Percentiles rank a stretch among this genome's conserved stretches.
These are phyloP conservation scores for Brachypterus glaber DNA, from an alignment of 2,888 invertebrate genomes.

Conservation along the genomic window DNA sequence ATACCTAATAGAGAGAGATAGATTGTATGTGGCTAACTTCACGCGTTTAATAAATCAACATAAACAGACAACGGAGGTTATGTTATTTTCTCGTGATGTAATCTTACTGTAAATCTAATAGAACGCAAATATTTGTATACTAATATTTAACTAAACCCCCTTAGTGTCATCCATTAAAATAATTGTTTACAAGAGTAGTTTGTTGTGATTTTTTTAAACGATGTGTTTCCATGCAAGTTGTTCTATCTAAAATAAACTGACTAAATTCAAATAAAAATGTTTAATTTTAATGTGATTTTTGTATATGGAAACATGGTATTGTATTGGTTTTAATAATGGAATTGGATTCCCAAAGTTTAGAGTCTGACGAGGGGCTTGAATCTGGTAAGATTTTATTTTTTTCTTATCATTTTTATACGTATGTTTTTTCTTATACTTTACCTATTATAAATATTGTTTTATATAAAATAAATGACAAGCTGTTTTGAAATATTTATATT, in stretches of 20 bases:
- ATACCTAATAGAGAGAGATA: too few relatives aligned
- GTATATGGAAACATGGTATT: conserved; percentile 14
- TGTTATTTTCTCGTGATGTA: conserved; percentile 25
- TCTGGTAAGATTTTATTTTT: conserved; percentile 24
- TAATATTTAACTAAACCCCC: conserved; percentile 19
- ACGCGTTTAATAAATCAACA: conserved; percentile 18
- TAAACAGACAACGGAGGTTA: conserved; percentile 23
- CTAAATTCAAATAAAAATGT: conserved; percentile 13
- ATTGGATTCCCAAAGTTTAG: conserved; percentile 32
- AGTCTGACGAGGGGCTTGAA: conserved; percentile 34
- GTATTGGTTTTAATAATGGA: conserved; percentile 27
- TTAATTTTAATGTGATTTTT: conserved; percentile 13
- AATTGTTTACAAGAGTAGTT: conserved; percentile 12
- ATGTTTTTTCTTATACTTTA: too few relatives aligned
- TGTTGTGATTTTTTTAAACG: too few relatives aligned
- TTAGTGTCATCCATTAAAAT: conserved; percentile 6
- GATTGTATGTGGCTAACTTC: conserved; percentile 5
- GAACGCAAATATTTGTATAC: conserved; percentile 26
- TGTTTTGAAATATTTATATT: too few relatives aligned
- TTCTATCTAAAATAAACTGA: too few relatives aligned
- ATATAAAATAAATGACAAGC: too few relatives aligned
- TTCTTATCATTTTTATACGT: not conserved
- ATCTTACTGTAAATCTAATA: conserved; percentile 21
- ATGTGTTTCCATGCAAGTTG: too few relatives aligned
- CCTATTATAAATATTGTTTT: too few relatives aligned